Evolutionary conservation across 2,888 invertebrate genomes (phyloP).

Genomic region (Nyleta sp.): DNA sequence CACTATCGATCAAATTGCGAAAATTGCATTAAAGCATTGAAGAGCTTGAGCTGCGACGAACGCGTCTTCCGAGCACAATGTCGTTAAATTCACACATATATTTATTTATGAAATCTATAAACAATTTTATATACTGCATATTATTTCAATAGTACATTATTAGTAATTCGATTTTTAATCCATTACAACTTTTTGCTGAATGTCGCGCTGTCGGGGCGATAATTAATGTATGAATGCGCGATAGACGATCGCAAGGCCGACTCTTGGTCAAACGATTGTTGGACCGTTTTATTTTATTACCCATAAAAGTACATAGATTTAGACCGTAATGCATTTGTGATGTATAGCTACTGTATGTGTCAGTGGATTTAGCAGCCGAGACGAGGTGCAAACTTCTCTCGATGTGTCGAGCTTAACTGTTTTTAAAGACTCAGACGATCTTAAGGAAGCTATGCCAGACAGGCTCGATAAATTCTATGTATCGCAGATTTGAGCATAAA

Average conservation of each 20-base stretch:
- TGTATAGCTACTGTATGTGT: constrained; percentile 74
- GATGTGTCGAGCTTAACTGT: constrained; percentile 43
- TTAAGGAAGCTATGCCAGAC: constrained; percentile 45
- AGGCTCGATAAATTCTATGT: constrained; percentile 47
- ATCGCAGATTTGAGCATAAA: constrained; percentile 51
- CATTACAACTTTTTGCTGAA: constrained; percentile 27
- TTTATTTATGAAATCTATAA: constrained; percentile 38
- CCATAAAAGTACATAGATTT: constrained; percentile 81
- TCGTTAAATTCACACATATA: constrained; percentile 24
- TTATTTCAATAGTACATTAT: constrained; percentile 34
- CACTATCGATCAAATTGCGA: constrained; percentile 15
- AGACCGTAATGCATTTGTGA: constrained; percentile 81
- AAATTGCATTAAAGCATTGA: constrained; percentile 1
- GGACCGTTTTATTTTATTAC: constrained; percentile 82
- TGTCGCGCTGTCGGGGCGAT: constrained; percentile 20
- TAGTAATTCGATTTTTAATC: constrained; percentile 34
- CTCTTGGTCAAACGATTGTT: constrained; percentile 72
- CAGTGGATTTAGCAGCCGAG: constrained; percentile 55
- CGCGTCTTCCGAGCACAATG: no score
- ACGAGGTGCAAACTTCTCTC: constrained; percentile 66
- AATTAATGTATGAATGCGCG: constrained; percentile 52
- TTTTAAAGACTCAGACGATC: constrained; percentile 43
- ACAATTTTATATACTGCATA: constrained; percentile 38
- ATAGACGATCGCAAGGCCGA: constrained; percentile 56
- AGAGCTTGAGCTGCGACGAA: no score